Conservation (phyloP, 2,797 vertebrate genomes). For the Chrysocyon brachyurus region DNA sequence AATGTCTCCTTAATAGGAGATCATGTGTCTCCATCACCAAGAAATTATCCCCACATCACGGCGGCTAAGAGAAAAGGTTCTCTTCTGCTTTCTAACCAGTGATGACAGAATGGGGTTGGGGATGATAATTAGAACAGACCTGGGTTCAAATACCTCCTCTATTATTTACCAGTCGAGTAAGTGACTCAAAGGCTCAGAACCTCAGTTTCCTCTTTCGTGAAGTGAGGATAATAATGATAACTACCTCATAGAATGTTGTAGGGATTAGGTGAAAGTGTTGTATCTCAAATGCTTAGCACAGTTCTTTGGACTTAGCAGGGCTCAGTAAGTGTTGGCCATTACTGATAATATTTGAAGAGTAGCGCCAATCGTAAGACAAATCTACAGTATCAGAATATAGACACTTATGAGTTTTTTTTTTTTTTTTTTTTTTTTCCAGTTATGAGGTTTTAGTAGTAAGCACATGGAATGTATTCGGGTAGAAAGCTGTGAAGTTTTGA, state of each 20-base stretch:
- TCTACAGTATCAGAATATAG: not conserved
- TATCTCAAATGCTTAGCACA: not conserved
- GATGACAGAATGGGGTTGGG: not conserved
- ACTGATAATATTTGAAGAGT: not conserved
- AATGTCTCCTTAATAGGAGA: not conserved
- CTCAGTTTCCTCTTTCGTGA: not conserved
- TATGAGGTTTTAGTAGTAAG: not conserved
- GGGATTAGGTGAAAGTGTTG: not conserved
- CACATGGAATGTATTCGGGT: not conserved
- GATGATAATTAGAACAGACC: not conserved
- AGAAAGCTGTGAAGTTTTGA: not conserved
- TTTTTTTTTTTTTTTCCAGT: too few species aligned
- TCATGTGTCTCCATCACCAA: not conserved
- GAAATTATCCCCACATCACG: not conserved
- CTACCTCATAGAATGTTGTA: not conserved
- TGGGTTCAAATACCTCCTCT: not conserved
- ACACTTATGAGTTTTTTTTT: not conserved
- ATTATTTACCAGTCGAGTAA: not conserved
- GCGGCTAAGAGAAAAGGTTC: not conserved
- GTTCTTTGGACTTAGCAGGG: not conserved
- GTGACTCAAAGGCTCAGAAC: not conserved
- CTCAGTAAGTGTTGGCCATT: not conserved
- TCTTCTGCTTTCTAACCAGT: not conserved
- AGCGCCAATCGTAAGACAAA: not conserved
- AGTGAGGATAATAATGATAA: not conserved